Conservation (phyloP, 2,888 invertebrate species). For the Amphiduros pacificus region DNA sequence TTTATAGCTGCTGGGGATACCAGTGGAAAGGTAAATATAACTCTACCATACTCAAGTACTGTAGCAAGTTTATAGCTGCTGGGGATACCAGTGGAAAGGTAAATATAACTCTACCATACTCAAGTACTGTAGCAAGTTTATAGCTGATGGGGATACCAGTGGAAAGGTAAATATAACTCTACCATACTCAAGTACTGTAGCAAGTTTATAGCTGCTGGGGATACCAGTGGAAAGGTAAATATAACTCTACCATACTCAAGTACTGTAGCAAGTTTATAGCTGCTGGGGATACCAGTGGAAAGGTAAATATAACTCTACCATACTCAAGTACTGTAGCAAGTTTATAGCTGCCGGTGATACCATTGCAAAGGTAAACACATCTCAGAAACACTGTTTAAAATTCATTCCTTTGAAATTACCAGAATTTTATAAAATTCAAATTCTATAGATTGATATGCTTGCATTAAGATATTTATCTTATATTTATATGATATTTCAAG, state of each 20-base stretch:
- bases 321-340: slow-evolving; percentile 69
- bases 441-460: too few species aligned
- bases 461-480: too few species aligned
- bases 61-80: slow-evolving; percentile 61
- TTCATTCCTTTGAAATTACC: too few species aligned
- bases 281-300: slow-evolving; percentile 61
- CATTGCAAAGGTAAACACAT: slow-evolving; percentile 51
- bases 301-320: slow-evolving; percentile 71
- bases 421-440: too few species aligned
- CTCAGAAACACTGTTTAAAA: too few species aligned
- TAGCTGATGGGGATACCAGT: slow-evolving; percentile 60
- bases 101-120: slow-evolving; percentile 75
- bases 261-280: slow-evolving; percentile 65
- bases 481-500: too few species aligned
- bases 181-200: slow-evolving; percentile 75
- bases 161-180: slow-evolving; percentile 55
- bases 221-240: slow-evolving; percentile 56
- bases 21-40: slow-evolving; percentile 62
- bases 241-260: slow-evolving; percentile 78
- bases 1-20: slow-evolving; percentile 61
- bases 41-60: slow-evolving; percentile 78
- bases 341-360: slow-evolving; percentile 61
- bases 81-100: slow-evolving; percentile 60
- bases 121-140: slow-evolving; percentile 67
- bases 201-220: slow-evolving; percentile 60